These are phyloP conservation scores for Pyrgilauda ruficollis DNA, from an alignment of 2,113 vertebrate species.

Conservation along the genomic window DNA sequence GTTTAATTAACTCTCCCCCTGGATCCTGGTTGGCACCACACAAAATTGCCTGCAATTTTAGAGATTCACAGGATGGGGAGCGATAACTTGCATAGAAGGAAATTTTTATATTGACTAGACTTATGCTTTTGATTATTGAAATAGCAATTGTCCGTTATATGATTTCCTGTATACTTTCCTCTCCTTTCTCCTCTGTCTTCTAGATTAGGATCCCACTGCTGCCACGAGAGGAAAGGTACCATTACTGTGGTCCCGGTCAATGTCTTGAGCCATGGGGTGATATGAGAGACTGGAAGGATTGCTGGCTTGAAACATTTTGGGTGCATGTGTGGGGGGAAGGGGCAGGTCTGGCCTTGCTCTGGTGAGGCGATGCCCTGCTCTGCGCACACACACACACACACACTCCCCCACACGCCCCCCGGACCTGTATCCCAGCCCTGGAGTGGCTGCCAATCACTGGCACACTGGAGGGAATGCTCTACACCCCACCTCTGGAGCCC, in stretches of 20 bases:
- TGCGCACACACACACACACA: no score
- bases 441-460: background rate
- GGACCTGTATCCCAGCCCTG: background rate
- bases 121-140: background rate
- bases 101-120: background rate
- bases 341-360: no score
- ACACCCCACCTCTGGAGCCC: background rate
- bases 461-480: background rate
- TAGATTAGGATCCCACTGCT: background rate
- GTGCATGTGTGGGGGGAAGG: no score
- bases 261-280: background rate
- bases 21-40: background rate
- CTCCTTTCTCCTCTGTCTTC: background rate
- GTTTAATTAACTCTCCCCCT: background rate
- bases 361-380: no score
- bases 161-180: background rate
- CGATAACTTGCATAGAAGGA: background rate
- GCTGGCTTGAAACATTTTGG: no score
- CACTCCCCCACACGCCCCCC: background rate
- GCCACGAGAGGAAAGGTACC: background rate
- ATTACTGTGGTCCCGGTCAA: background rate
- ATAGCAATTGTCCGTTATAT: background rate
- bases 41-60: background rate
- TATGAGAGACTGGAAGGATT: background rate
- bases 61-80: background rate